Conservation (phyloP, 2,797 vertebrate species). For the Amblyraja radiata region DNA sequence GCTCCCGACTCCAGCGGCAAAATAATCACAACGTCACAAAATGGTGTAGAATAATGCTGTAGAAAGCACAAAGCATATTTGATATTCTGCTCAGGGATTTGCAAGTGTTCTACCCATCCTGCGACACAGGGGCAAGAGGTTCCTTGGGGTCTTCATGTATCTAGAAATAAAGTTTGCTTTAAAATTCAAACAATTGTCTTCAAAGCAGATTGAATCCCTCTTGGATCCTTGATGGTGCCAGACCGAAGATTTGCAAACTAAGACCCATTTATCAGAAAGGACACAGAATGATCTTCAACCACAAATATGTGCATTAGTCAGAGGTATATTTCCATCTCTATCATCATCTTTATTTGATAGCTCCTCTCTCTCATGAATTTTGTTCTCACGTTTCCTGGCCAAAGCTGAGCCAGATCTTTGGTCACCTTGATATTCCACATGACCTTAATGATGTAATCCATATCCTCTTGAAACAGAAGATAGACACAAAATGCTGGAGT, state of each 20-base stretch:
- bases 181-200: not conserved
- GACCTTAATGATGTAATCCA: no score
- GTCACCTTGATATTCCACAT: no score
- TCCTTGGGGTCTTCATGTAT: not conserved
- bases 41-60: not conserved
- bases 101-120: not conserved
- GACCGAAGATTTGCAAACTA: not conserved
- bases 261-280: not conserved
- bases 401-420: no score
- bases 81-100: not conserved
- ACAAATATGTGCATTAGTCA: no score
- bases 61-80: not conserved
- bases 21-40: not conserved
- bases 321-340: no score
- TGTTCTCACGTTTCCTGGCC: no score
- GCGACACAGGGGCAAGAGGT: not conserved
- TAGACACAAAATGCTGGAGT: no score
- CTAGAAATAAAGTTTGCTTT: not conserved
- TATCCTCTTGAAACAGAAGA: no score
- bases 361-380: no score
- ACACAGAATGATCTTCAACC: no score
- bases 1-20: not conserved
- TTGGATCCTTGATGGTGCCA: not conserved
- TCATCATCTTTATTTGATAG: no score
- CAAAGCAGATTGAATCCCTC: not conserved